A percentile compares a stretch with the other conserved stretches of the same genome.
Evolutionary conservation across 2,888 invertebrate genomes (phyloP).

Genomic region (Heteropelma amictum): DNA sequence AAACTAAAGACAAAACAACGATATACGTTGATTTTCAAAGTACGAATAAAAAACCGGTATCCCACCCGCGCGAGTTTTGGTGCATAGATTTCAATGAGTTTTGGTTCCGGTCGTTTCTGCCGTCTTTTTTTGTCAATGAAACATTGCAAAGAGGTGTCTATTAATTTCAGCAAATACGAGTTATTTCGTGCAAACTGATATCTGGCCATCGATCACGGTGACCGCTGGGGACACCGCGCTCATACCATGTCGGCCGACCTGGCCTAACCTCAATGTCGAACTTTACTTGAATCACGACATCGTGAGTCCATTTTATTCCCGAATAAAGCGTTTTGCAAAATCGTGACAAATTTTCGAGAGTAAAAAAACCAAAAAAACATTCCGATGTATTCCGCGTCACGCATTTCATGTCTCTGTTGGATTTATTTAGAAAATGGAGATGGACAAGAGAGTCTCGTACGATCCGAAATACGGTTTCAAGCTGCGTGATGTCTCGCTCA

Average conservation of each 20-base stretch:
- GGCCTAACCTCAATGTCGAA: slow-evolving; percentile 80
- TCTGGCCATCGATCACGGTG: slow-evolving; percentile 46
- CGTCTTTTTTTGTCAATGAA: neutral
- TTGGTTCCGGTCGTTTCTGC: too few species aligned
- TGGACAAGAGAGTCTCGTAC: slow-evolving; percentile 68
- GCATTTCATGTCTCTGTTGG: neutral
- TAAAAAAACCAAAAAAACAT: neutral
- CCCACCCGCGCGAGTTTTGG: too few species aligned
- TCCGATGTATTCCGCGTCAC: neutral
- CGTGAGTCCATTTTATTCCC: neutral
- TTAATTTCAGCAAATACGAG: slow-evolving; percentile 77
- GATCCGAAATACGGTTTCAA: slow-evolving; percentile 79
- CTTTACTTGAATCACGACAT: slow-evolving; percentile 44
- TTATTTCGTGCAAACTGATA: slow-evolving; percentile 76
- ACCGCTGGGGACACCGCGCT: slow-evolving; percentile 75
- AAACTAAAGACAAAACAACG: too few species aligned
- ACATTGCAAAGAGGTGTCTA: neutral
- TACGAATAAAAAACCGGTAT: too few species aligned
- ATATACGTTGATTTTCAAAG: too few species aligned
- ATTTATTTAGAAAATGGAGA: slow-evolving; percentile 65
- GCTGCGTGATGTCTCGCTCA: slow-evolving; percentile 70
- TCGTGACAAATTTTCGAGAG: too few species aligned
- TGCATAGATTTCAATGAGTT: too few species aligned
- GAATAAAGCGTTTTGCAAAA: too few species aligned
- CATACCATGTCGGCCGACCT: slow-evolving; percentile 84